Evolutionary conservation across 2,888 invertebrate species (phyloP).

Genomic region (Acrobasis repandana): DNA sequence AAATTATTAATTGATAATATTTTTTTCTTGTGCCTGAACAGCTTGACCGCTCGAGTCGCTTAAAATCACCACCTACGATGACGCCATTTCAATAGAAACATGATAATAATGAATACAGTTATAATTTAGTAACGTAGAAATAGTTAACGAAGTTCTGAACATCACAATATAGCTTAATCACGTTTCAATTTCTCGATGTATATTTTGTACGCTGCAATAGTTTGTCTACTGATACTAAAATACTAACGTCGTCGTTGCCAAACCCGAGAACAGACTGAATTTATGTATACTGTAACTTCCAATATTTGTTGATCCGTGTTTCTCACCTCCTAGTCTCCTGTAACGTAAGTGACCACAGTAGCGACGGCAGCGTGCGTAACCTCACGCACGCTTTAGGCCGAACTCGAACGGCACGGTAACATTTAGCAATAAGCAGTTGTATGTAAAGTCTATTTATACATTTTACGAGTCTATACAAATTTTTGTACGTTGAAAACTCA

Average conservation of each 20-base stretch:
- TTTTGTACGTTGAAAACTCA: conserved; percentile 79
- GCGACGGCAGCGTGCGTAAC: conserved; percentile 2
- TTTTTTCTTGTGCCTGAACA: conserved; percentile 42
- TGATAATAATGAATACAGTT: neutral
- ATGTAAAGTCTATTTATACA: conserved; percentile 82
- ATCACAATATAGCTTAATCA: conserved; percentile 51
- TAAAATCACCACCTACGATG: conserved; percentile 22
- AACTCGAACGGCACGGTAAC: conserved; percentile 50
- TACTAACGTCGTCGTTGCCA: conserved; percentile 72
- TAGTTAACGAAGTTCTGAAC: conserved; percentile 25
- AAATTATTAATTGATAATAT: conserved; percentile 27
- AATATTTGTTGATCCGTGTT: conserved; percentile 58
- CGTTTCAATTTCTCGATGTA: conserved; percentile 31
- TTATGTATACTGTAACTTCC: conserved; percentile 73
- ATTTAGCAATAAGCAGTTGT: conserved; percentile 81
- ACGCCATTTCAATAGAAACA: conserved; percentile 19
- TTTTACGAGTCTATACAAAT: conserved; percentile 82
- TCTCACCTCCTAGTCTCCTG: conserved; percentile 35
- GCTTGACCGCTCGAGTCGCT: conserved; percentile 38
- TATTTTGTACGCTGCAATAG: conserved; percentile 35
- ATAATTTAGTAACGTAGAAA: conserved; percentile 15
- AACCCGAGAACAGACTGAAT: conserved; percentile 78
- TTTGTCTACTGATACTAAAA: conserved; percentile 55
- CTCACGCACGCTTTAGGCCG: conserved; percentile 10
- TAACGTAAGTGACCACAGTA: conserved; percentile 4